Base-by-base conservation (phyloP, 2,113 vertebrate species). In the Mirza zaza region DNA sequence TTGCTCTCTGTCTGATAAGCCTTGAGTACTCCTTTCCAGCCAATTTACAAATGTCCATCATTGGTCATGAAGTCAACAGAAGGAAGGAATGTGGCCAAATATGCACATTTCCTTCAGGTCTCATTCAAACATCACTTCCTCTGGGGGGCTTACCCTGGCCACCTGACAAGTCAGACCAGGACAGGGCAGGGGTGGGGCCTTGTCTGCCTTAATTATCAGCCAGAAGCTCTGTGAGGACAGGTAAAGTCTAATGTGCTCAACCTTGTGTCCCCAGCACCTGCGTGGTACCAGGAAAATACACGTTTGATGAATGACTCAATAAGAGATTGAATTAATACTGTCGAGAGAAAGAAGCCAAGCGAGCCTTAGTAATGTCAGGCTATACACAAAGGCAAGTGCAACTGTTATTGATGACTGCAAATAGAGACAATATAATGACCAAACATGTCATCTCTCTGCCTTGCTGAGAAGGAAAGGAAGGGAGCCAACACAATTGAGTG, bases 1-100 rank as follows among this genome's bases (percentile, higher is more conserved):
- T 55, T 73, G n/a, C 65, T 93, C 17, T 88, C 89, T 50, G 75
- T 76, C 87, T 85, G 59, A 85, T 79, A 90, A 92, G 59, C 42
- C 83, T 68, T 18, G 29, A 70, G 25, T 68, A 32, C 42, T 83
- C 39, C 77, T 68, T 83, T 93, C 45, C 9, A 84, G 23, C 39
- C 75, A 90, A 63, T 82, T 67, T 82, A 20, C 25, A 42, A 87
- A 91, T 13, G 23, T 67, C 75, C 45, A 25, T 83, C 65, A 75
- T 10, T 42, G 75, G 71, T 13, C 42, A 12, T n/a, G 63, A 88
- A 76, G 48, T 95, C 75, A 87, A 88, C 50, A 42, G 84, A 48
- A 75, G 63, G 59, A 87, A 52, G 65, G 10, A 29, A 36, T 39
- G n/a, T 83, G 70, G 83, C 75, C 86, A 13, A 25, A 11, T 70